Conservation (phyloP, 2,797 vertebrate genomes). For the Apogon hyalosoma region DNA sequence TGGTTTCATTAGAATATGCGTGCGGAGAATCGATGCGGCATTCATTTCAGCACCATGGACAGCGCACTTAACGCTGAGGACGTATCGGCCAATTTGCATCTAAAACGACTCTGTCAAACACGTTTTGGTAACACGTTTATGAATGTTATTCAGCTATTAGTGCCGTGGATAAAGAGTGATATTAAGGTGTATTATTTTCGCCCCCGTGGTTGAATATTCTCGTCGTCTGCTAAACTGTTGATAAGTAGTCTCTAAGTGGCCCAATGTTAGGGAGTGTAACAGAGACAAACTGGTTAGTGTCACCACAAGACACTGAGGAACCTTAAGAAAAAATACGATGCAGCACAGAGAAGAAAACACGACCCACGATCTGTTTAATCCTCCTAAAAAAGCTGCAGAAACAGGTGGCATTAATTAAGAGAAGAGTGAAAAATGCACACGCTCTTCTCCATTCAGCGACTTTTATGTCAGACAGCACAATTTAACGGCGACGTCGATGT, state of each 20-base stretch:
- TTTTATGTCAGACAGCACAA: slow-evolving; percentile 76
- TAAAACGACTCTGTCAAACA: slow-evolving; percentile 71
- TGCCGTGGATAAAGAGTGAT: slow-evolving; percentile 45
- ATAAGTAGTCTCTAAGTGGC: slow-evolving; percentile 18
- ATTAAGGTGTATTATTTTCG: slow-evolving; percentile 56
- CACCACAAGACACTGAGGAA: not conserved
- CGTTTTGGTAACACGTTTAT: slow-evolving; percentile 72
- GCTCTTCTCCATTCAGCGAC: slow-evolving; percentile 76
- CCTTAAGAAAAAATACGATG: not conserved
- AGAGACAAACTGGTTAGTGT: slow-evolving; percentile 21
- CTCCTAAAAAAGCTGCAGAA: not conserved
- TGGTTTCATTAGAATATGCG: slow-evolving; percentile 43
- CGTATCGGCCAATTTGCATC: slow-evolving; percentile 68
- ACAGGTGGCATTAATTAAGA: slow-evolving; percentile 65
- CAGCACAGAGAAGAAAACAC: not conserved
- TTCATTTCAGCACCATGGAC: slow-evolving; percentile 55
- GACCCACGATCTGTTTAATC: slow-evolving; percentile 11
- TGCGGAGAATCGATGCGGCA: slow-evolving; percentile 54
- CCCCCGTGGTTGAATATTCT: slow-evolving; percentile 18
- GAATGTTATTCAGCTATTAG: slow-evolving; percentile 63
- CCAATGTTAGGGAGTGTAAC: slow-evolving; percentile 22
- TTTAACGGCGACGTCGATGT: slow-evolving; percentile 71
- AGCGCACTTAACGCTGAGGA: slow-evolving; percentile 46
- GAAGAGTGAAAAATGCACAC: slow-evolving; percentile 72
- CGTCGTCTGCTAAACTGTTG: slow-evolving; percentile 11